These are phyloP conservation scores for Tiliacea aurago DNA, from an alignment of 2,888 invertebrate species.

Conservation along the genomic window DNA sequence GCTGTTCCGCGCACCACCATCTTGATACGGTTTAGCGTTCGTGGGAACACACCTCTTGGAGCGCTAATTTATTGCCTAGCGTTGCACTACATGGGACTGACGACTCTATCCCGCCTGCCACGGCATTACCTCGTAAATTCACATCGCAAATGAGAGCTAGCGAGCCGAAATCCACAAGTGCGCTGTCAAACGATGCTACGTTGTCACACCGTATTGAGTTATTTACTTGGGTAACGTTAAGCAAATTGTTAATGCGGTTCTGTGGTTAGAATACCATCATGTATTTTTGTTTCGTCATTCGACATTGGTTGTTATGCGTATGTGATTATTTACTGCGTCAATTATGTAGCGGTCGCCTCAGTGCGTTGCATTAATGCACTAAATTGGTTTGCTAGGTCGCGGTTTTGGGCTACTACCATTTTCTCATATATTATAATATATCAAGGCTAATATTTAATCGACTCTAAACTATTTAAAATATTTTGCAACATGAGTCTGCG, in stretches of 20 bases:
- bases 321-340: slow-evolving; percentile 57
- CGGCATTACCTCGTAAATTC: slow-evolving; percentile 79
- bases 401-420: slow-evolving; percentile 1
- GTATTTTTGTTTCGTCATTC: slow-evolving; percentile 59
- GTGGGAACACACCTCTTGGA: slow-evolving; percentile 86
- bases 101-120: slow-evolving; percentile 85
- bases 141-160: slow-evolving; percentile 74
- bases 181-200: slow-evolving; percentile 67
- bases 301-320: slow-evolving; percentile 55
- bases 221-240: slow-evolving; percentile 59
- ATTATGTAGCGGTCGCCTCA: slow-evolving; percentile 50
- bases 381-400: slow-evolving; percentile 49
- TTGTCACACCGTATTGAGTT: slow-evolving; percentile 62
- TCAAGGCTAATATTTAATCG: slow-evolving; percentile 18
- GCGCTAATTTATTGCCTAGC: slow-evolving; percentile 87
- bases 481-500: background rate
- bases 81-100: slow-evolving; percentile 86
- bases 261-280: slow-evolving; percentile 56
- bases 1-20: slow-evolving; percentile 79
- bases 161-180: slow-evolving; percentile 66
- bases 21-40: slow-evolving; percentile 87
- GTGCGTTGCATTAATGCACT: slow-evolving; percentile 55
- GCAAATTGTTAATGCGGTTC: slow-evolving; percentile 63
- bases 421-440: background rate
- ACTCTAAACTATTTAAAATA: background rate